Conservation (phyloP, 2,113 vertebrate genomes). For the Tringa solitaria region DNA sequence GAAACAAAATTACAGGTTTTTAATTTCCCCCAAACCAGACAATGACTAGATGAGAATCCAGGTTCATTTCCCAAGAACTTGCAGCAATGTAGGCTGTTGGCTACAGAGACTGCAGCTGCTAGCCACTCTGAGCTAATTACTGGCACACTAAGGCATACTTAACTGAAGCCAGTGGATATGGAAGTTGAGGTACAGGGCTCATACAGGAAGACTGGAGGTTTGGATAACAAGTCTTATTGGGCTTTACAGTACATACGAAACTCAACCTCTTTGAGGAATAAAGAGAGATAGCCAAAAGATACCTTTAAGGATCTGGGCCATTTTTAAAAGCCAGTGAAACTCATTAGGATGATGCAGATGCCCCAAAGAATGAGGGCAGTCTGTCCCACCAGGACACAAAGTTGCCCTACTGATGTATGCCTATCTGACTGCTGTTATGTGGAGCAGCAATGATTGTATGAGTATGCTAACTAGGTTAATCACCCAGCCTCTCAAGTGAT, state of each 20-base stretch:
- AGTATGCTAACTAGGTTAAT: conserved; percentile 28
- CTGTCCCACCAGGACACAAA: neutral
- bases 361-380: neutral
- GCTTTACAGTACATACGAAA: neutral
- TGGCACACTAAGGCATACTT: neutral
- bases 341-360: neutral
- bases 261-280: neutral
- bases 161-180: neutral
- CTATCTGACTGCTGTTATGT: neutral
- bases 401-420: neutral
- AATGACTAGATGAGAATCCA: neutral
- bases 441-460: neutral
- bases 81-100: neutral
- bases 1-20: neutral
- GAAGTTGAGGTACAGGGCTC: neutral
- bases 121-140: neutral
- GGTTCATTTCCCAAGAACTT: neutral
- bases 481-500: conserved; percentile 9
- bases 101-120: neutral
- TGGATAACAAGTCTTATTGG: neutral
- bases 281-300: neutral
- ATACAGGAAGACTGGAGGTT: neutral
- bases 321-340: neutral
- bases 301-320: neutral
- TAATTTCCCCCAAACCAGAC: neutral